These are phyloP conservation scores for Chiridota heheva DNA, from an alignment of 35 echinoderm and acorn worm genomes.

Conservation along the genomic window DNA sequence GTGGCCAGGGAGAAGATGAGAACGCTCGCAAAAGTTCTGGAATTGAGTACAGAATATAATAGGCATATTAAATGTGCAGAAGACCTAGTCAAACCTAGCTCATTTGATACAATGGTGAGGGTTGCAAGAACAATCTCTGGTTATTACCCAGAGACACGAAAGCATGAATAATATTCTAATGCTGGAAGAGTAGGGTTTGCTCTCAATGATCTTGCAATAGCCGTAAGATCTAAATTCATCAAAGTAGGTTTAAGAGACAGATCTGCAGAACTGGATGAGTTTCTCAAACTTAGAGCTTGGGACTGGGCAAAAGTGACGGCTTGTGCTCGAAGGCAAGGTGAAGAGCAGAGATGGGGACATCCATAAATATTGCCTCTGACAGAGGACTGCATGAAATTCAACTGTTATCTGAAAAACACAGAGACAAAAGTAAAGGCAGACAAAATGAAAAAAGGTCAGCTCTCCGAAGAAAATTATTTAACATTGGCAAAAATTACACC, in stretches of 20 bases:
- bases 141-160: slow-evolving; percentile 19
- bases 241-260: not conserved
- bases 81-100: slow-evolving; percentile 32
- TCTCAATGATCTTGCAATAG: slow-evolving; percentile 33
- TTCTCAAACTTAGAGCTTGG: slow-evolving; percentile 7
- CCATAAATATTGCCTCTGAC: slow-evolving; percentile 52
- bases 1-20: slow-evolving; percentile 50
- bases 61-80: not conserved
- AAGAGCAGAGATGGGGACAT: slow-evolving; percentile 28
- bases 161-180: slow-evolving; percentile 45
- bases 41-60: not conserved
- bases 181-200: slow-evolving; percentile 59
- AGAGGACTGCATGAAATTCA: slow-evolving; percentile 53
- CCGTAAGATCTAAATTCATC: slow-evolving; percentile 35
- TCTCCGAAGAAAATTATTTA: slow-evolving; percentile 25
- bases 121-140: slow-evolving; percentile 34
- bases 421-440: slow-evolving; percentile 26
- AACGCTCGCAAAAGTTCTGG: slow-evolving; percentile 21
- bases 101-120: slow-evolving; percentile 28
- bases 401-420: slow-evolving; percentile 10
- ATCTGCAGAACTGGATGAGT: slow-evolving; percentile 39
- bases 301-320: slow-evolving; percentile 43
- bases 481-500: slow-evolving; percentile 35
- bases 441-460: not conserved
- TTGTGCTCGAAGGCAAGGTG: slow-evolving; percentile 28